phyloP scores from a whole-genome alignment of 2,888 invertebrate genomes.

The Synergus japonicus region DNA sequence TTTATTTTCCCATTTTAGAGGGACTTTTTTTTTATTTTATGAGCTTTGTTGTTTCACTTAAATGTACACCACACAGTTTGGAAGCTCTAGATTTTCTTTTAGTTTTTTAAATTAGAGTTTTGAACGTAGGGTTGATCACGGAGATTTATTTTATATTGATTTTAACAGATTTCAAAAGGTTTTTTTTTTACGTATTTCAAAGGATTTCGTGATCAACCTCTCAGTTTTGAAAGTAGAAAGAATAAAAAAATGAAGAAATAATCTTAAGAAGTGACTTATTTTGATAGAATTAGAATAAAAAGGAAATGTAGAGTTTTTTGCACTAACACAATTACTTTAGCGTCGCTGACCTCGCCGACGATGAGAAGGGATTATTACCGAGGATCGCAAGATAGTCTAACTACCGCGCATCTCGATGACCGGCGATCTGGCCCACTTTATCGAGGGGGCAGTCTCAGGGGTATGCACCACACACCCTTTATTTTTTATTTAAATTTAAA shows the following conservation, averaged over 20 bases:
- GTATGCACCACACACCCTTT: constrained; percentile 75
- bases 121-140: too few species aligned
- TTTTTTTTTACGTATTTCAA: too few species aligned
- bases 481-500: constrained; percentile 41
- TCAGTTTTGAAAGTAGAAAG: not conserved
- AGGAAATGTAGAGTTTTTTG: constrained; percentile 72
- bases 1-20: not conserved
- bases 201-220: too few species aligned
- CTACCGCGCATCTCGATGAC: constrained; percentile 81
- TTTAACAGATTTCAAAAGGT: too few species aligned
- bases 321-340: constrained; percentile 76
- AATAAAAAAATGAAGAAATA: not conserved
- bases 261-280: not conserved
- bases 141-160: too few species aligned
- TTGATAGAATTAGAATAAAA: constrained; percentile 55
- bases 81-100: constrained; percentile 64
- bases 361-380: constrained; percentile 94
- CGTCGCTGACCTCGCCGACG: constrained; percentile 80
- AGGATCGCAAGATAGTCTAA: constrained; percentile 94
- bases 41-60: not conserved
- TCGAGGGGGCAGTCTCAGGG: constrained; percentile 83
- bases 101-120: not conserved
- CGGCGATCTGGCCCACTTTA: constrained; percentile 82
- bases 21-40: not conserved
- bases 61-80: constrained; percentile 14